Conservation (phyloP, 2,113 vertebrate genomes). For the Acrocephalus arundinaceus region DNA sequence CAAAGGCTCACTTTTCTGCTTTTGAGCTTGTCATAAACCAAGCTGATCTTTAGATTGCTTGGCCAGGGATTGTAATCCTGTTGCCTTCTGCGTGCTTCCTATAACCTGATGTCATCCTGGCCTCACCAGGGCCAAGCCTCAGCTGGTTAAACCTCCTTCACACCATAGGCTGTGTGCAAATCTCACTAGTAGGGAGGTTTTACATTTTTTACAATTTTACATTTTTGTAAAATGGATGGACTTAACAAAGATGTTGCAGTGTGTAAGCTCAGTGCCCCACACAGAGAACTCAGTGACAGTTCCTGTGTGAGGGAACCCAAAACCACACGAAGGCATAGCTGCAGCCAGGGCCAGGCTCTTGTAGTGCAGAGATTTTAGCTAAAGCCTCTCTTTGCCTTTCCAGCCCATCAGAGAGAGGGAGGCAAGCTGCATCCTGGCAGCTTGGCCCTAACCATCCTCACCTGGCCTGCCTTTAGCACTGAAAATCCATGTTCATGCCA, state of each 20-base stretch:
- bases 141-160: slow-evolving; percentile 2
- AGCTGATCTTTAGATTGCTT: background rate
- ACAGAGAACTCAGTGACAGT: background rate
- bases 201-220: no score
- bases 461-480: background rate
- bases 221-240: slow-evolving; percentile 16
- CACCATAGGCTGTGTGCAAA: background rate
- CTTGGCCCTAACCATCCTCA: background rate
- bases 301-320: slow-evolving; percentile 2
- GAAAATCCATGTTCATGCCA: background rate
- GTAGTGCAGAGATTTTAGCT: background rate
- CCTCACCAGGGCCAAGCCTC: background rate
- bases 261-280: background rate
- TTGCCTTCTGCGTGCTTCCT: background rate
- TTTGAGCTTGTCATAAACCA: background rate
- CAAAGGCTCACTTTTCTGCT: background rate
- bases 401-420: background rate
- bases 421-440: background rate
- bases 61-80: background rate
- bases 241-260: background rate
- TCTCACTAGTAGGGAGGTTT: background rate
- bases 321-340: background rate
- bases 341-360: background rate
- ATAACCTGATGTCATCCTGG: background rate
- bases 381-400: background rate